Evolutionary conservation across 1,140 invertebrate genomes (phyloP).

Genomic region (Macrostomum lignano): DNA sequence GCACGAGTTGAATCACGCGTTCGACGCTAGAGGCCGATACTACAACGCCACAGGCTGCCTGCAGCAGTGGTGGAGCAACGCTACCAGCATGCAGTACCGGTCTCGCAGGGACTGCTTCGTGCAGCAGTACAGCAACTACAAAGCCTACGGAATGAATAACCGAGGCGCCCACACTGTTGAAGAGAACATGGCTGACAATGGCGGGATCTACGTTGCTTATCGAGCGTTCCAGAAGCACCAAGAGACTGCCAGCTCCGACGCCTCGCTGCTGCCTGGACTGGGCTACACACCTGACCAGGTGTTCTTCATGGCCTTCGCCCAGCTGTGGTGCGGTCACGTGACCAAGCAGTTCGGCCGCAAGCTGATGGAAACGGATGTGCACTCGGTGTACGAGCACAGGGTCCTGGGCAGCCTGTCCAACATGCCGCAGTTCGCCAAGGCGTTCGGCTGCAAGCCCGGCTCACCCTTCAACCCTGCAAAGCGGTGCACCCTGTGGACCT

Average conservation of each 20-base stretch:
- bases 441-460: conserved; percentile 25
- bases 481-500: conserved; percentile 63
- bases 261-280: conserved; percentile 19
- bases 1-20: too few relatives aligned
- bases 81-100: too few relatives aligned
- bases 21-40: too few relatives aligned
- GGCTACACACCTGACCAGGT: conserved; percentile 44
- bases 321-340: conserved; percentile 16
- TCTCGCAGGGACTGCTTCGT: too few relatives aligned
- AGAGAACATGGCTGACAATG: conserved; percentile 42
- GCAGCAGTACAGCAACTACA: too few relatives aligned
- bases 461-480: conserved; percentile 49
- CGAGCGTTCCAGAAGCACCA: too few relatives aligned
- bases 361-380: conserved; percentile 12
- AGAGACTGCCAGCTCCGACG: too few relatives aligned
- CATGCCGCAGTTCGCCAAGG: conserved; percentile 12
- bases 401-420: conserved; percentile 9
- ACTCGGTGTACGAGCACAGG: conserved; percentile 9
- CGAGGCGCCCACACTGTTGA: conserved; percentile 39
- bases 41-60: too few relatives aligned
- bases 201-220: conserved; percentile 36
- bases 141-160: too few relatives aligned
- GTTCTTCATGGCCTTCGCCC: conserved; percentile 34
- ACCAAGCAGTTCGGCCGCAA: conserved; percentile 10
- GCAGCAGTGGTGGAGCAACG: too few relatives aligned